Evolutionary conservation across 1,140 invertebrate species (phyloP).

Genomic region (Homalodisca vitripennis): DNA sequence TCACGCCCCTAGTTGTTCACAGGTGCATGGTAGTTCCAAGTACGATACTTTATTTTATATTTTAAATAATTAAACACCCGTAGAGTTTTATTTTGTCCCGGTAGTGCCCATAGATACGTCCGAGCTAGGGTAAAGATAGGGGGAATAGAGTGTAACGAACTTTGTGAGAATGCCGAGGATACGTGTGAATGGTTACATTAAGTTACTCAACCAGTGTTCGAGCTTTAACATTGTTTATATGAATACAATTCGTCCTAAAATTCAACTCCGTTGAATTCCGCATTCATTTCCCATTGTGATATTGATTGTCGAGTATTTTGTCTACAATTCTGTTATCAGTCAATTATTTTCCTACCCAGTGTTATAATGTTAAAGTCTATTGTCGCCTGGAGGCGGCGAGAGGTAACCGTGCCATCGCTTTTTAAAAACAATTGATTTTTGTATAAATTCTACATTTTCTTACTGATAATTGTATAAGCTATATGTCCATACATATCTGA

Average conservation of each 20-base stretch:
- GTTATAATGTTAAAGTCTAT: background rate
- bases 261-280: constrained; percentile 17
- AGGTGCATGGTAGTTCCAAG: constrained; percentile 17
- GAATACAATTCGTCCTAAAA: constrained; percentile 17
- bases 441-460: constrained; percentile 32
- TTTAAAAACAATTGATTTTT: constrained; percentile 29
- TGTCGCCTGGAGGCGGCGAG: background rate
- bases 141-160: background rate
- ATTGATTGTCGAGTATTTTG: constrained; percentile 23
- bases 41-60: constrained; percentile 4
- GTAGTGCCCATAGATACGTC: constrained; percentile 10
- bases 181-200: constrained; percentile 13
- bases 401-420: constrained; percentile 30
- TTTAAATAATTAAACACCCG: background rate
- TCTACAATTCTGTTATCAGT: constrained; percentile 27
- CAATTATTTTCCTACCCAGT: constrained; percentile 24
- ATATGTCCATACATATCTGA: constrained; percentile 28
- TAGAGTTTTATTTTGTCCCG: constrained; percentile 20
- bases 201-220: background rate
- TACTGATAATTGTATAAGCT: constrained; percentile 22
- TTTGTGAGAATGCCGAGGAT: background rate
- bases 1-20: constrained; percentile 7
- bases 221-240: constrained; percentile 12
- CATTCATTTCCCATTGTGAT: constrained; percentile 26
- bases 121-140: constrained; percentile 27